A percentile compares a stretch with the other conserved stretches of the same genome.
These are phyloP conservation scores for Pomacea maculata DNA, from an alignment of 1,140 invertebrate species.

Conservation along the genomic window DNA sequence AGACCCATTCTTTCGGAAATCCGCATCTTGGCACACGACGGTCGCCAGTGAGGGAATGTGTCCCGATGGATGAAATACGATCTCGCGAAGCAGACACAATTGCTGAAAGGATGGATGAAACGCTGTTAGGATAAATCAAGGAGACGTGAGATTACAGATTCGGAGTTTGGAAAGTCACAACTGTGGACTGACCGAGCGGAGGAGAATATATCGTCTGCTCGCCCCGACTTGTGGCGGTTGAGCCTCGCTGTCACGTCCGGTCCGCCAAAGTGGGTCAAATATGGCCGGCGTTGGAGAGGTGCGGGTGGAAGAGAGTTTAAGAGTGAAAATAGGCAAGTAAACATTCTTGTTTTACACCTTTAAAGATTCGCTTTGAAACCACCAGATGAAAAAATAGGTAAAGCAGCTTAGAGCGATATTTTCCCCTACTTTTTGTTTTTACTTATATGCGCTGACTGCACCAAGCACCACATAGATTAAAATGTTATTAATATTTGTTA, in stretches of 20 bases:
- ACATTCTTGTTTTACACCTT: not conserved
- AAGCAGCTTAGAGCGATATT: not conserved
- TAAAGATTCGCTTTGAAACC: not conserved
- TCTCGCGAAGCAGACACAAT: too few species aligned
- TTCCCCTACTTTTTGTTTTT: not conserved
- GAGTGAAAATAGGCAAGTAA: slow-evolving; percentile 43
- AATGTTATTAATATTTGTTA: too few species aligned
- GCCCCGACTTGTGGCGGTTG: not conserved
- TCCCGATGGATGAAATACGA: too few species aligned
- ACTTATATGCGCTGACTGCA: not conserved
- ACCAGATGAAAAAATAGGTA: not conserved
- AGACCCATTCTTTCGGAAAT: slow-evolving; percentile 14
- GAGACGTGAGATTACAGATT: too few species aligned
- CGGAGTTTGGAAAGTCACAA: too few species aligned
- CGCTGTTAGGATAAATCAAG: too few species aligned
- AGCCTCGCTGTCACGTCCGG: slow-evolving; percentile 23
- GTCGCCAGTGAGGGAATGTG: too few species aligned
- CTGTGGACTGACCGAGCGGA: too few species aligned
- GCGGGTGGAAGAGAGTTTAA: slow-evolving; percentile 43
- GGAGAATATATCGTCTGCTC: too few species aligned
- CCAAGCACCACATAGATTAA: too few species aligned
- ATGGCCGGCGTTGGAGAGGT: slow-evolving; percentile 37
- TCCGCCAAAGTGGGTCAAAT: slow-evolving; percentile 22
- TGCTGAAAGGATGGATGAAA: too few species aligned
- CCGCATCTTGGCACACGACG: not conserved